Evolutionary conservation across 2,888 invertebrate genomes (phyloP), one percentile per base, ranked within the genome.

Genomic region (Volucella bombylans): DNA sequence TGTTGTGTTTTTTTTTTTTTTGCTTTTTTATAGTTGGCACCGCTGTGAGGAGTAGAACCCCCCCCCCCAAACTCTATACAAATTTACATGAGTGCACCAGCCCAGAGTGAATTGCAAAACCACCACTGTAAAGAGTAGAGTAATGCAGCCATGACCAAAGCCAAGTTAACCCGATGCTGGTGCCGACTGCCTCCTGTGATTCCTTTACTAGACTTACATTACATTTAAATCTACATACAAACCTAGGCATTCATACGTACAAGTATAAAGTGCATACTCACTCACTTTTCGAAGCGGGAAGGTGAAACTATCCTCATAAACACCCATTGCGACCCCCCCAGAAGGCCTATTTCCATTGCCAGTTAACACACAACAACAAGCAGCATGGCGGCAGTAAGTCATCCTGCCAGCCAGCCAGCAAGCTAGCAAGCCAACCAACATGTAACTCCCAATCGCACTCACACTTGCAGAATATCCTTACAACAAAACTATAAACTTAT

Each of bases 401-500:
- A 78, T 68, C 31, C 57, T 39, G 54, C 14, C 77, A 52, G 54
- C 15, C 45, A 54, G 54, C 12, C 55, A 69, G 67, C 2, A 15
- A 31, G 8, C 4, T 62, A 62, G 67, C 10, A 50, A 65, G 77
- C 31, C 54, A 64, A 38, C 52, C 74, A 67, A 68, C 81, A 85
- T 81, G 81, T 85, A 81, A 81, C 85, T 71, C 72, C 41, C 74
- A 79, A 68, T 71, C 61, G 61, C 74, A 65, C 67, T 73, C 78
- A 57, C 73, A 68, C 77, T 57, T n/a, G 10, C 82, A 74, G 41
- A 54, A 23, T 14, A 57, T 59, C 41, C 57, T 78, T 78, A 79
- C 79, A 83, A 67, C 71, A 61, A 85, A 81, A 77, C 85, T 81
- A 85, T 85, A 64, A 72, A 76, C 65, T 72, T 85, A 76, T 80